Conservation (phyloP, 2,113 vertebrate genomes). For the Cyprinus carpio region DNA sequence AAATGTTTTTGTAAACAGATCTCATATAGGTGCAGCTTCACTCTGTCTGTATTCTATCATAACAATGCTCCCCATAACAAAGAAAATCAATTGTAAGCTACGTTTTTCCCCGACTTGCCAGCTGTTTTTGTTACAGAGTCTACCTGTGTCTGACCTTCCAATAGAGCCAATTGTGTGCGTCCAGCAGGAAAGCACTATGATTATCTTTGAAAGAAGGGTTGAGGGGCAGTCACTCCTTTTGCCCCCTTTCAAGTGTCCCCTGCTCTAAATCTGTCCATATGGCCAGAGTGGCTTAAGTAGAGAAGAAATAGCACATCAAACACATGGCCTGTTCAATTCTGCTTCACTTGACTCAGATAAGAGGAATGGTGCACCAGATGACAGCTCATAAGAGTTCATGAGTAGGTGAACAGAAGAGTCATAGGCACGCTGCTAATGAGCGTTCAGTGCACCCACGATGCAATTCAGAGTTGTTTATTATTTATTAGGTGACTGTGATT, state of each 20-base stretch:
- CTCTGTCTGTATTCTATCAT: background rate
- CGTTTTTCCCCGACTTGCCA: background rate
- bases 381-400: constrained; percentile 66
- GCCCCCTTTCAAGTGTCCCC: constrained; percentile 63
- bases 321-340: constrained; percentile 43
- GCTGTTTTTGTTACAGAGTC: background rate
- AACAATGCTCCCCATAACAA: no score
- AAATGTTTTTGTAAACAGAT: background rate
- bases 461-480: constrained; percentile 15
- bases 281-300: constrained; percentile 53
- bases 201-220: constrained; percentile 58
- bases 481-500: constrained; percentile 24
- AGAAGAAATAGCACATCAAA: constrained; percentile 48
- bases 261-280: constrained; percentile 70
- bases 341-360: constrained; percentile 65
- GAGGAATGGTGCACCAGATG: constrained; percentile 70
- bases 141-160: constrained; percentile 25
- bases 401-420: constrained; percentile 43
- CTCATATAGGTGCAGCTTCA: background rate
- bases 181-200: constrained; percentile 42
- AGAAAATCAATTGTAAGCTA: background rate
- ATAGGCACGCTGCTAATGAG: constrained; percentile 31
- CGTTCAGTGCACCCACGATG: constrained; percentile 28
- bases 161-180: constrained; percentile 17
- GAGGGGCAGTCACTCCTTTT: constrained; percentile 57